A percentile compares a stretch with the other conserved stretches of the same genome.
phyloP scores from a whole-genome alignment of 1,140 invertebrate species.

The Drosophila bocqueti region DNA sequence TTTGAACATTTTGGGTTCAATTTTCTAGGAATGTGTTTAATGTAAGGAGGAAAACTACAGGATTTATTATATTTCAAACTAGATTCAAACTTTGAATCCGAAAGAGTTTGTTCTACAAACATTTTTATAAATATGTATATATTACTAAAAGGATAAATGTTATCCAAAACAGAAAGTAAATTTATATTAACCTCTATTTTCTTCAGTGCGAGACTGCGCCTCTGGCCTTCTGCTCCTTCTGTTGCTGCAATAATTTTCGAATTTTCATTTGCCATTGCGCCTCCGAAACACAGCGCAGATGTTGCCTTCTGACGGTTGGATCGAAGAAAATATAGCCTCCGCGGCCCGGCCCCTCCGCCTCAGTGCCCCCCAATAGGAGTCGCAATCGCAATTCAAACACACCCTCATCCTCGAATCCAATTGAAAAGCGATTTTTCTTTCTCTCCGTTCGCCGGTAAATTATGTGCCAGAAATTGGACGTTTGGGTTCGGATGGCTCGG shows the following conservation, averaged over 20 bases:
- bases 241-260: conserved; percentile 81
- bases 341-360: neutral
- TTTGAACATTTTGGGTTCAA: rapidly evolving
- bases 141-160: neutral
- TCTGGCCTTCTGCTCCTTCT: conserved; percentile 31
- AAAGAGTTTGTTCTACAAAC: neutral
- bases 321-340: conserved; percentile 34
- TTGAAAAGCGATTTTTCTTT: conserved; percentile 77
- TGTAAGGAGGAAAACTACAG: neutral
- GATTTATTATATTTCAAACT: neutral
- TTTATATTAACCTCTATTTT: neutral
- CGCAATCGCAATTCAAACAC: conserved; percentile 59
- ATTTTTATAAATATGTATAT: neutral
- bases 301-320: conserved; percentile 46
- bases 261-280: conserved; percentile 73
- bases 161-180: neutral
- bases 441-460: conserved; percentile 59
- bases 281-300: conserved; percentile 70
- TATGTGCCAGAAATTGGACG: conserved; percentile 76
- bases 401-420: conserved; percentile 29
- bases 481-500: conserved; percentile 44
- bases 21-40: neutral
- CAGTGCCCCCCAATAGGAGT: conserved; percentile 15
- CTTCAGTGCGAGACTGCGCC: conserved; percentile 2
- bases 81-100: neutral